phyloP scores from a whole-genome alignment of 2,797 vertebrate species.

The Adelosebastes latens region DNA sequence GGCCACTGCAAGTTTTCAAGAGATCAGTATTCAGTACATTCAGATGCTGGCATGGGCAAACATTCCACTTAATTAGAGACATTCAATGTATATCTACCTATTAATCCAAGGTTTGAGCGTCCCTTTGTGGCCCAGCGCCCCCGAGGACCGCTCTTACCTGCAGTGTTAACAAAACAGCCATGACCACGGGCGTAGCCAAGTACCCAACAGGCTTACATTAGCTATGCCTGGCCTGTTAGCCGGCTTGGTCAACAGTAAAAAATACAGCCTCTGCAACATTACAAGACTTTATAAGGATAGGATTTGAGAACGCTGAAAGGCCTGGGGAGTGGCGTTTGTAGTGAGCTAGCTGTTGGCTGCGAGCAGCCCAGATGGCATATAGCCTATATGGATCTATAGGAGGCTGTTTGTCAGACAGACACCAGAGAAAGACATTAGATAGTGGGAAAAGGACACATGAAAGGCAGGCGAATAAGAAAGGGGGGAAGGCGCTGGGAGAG shows the following conservation, averaged over 20 bases:
- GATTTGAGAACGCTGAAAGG: constrained; percentile 21
- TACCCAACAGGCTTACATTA: constrained; percentile 51
- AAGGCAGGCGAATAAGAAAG: constrained; percentile 65
- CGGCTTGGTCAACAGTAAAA: constrained; percentile 41
- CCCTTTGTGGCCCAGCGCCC: constrained; percentile 31
- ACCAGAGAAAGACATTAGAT: constrained; percentile 60
- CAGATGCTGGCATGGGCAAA: constrained; percentile 6
- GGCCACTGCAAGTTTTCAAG: not conserved
- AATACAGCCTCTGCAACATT: constrained; percentile 16
- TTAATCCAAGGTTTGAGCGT: constrained; percentile 52
- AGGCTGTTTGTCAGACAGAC: constrained; percentile 46
- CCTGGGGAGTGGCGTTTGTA: not conserved
- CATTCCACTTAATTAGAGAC: constrained; percentile 49
- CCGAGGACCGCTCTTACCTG: constrained; percentile 29
- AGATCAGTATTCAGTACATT: constrained; percentile 34
- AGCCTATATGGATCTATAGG: constrained; percentile 70
- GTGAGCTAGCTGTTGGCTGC: not conserved
- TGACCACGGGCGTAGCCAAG: constrained; percentile 31
- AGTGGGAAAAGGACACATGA: constrained; percentile 71
- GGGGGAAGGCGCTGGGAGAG: constrained; percentile 43
- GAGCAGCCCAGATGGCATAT: constrained; percentile 47
- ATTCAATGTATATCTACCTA: constrained; percentile 47
- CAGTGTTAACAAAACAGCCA: constrained; percentile 49
- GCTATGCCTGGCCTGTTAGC: constrained; percentile 40
- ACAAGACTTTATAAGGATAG: constrained; percentile 5